Conservation (phyloP, 2,113 vertebrate species). For the Sminthopsis crassicaudata region DNA sequence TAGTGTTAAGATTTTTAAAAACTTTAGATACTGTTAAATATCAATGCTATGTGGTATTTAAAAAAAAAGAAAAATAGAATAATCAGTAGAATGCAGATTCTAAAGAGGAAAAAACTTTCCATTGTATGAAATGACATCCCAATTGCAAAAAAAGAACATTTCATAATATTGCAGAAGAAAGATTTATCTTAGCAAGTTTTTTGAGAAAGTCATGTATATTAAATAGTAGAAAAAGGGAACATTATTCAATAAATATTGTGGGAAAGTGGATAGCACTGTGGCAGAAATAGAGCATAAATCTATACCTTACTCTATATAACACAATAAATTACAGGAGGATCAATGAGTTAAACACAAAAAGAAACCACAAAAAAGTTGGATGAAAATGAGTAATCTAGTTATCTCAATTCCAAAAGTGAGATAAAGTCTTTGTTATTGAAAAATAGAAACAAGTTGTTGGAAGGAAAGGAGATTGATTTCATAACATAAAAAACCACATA, state of each 20-base stretch:
- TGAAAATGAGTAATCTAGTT: background rate
- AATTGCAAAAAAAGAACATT: background rate
- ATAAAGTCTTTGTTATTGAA: background rate
- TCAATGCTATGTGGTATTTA: background rate
- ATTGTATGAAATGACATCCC: background rate
- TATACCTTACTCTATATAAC: background rate
- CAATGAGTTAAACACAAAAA: background rate
- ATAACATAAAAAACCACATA: background rate
- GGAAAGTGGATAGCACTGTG: background rate
- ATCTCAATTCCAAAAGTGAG: background rate
- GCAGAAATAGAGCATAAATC: background rate
- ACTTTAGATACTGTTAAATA: background rate
- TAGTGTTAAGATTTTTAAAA: background rate
- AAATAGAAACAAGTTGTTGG: background rate
- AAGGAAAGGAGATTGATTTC: background rate
- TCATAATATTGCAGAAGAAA: background rate
- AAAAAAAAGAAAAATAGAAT: background rate
- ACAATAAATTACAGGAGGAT: background rate
- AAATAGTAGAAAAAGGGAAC: background rate
- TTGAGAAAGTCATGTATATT: background rate
- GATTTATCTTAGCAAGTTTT: background rate
- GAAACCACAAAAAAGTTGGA: background rate
- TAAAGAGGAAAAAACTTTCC: background rate
- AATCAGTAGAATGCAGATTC: background rate
- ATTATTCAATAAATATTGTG: background rate